phyloP scores from a whole-genome alignment of 2,888 invertebrate species.

The Drosophila koepferae region DNA sequence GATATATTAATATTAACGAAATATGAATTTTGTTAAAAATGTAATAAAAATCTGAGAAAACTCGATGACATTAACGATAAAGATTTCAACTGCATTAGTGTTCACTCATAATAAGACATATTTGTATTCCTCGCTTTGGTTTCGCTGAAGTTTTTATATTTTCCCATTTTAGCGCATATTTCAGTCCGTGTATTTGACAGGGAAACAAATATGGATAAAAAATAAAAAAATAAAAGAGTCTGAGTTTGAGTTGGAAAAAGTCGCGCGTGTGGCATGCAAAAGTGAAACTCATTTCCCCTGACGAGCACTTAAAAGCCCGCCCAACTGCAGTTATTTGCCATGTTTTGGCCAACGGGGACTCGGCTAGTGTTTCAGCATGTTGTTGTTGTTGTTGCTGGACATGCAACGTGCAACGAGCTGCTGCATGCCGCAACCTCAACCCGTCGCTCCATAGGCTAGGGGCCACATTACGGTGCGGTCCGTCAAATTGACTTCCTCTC shows the following conservation, averaged over 20 bases:
- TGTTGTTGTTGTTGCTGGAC: slow-evolving; percentile 23
- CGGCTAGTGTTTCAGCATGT: background rate
- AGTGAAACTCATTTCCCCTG: slow-evolving; percentile 63
- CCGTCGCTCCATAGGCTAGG: background rate
- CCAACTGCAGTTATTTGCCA: slow-evolving; percentile 73
- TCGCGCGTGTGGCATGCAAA: slow-evolving; percentile 74
- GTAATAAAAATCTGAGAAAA: background rate
- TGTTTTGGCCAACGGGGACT: slow-evolving; percentile 51
- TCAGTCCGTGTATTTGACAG: slow-evolving; percentile 11
- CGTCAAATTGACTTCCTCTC: slow-evolving; percentile 57
- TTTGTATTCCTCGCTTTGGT: slow-evolving; percentile 21
- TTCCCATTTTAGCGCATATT: slow-evolving; percentile 17
- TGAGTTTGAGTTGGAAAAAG: slow-evolving; percentile 5
- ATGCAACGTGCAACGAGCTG: slow-evolving; percentile 51
- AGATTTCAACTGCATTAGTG: background rate
- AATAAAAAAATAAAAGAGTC: background rate
- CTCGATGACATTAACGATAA: slow-evolving; percentile 23
- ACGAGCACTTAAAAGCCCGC: slow-evolving; percentile 69
- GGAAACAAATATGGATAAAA: background rate
- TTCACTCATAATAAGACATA: slow-evolving; percentile 18
- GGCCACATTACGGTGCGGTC: slow-evolving; percentile 22
- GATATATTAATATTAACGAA: no score
- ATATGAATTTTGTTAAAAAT: no score
- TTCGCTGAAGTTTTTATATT: slow-evolving; percentile 13
- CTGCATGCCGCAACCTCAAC: slow-evolving; percentile 18